Base-by-base conservation (phyloP, 2,797 vertebrate species). In the Gymnodraco acuticeps region DNA sequence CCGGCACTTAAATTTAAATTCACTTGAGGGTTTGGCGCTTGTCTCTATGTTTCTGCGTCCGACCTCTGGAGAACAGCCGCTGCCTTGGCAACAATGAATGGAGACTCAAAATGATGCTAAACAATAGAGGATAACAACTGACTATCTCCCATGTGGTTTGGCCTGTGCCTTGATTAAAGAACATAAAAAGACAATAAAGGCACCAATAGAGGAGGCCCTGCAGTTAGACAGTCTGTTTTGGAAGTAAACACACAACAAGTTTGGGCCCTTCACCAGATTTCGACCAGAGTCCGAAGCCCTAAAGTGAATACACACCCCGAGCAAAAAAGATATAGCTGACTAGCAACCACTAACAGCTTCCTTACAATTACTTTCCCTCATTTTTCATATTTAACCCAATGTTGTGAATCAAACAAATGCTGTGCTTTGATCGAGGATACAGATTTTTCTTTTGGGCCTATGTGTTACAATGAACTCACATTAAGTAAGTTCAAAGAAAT, bases 71-170 rank as follows among this genome's bases (percentile, higher is more conserved):
- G 78, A 90, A 78, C 75, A 90, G 89, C 90, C 82, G 88, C 87
- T 85, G 82, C 88, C 87, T 84, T 90, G 89, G 86, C 86, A 89
- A 87, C 84, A 27, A 64, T 85, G 78, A 88, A 87, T 83, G 85
- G 82, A 79, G 85, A 58, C 74, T 75, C 59, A 53, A 76, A 88
- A 82, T 64, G 58, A 80, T 77, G 81, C 75, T 45, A 50, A 79
- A 90, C 90, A 89, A 87, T 83, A 70, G 77, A 64, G 75, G 42
- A 75, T 70, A 70, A 70, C 84, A 88, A 79, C 55, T 23, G 66
- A 76, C 68, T 78, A 79, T 47, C 70, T 76, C 79, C 81, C 60
- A 62, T 27, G 73, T 84, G 80, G 66, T 73, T 51, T 59, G 77
- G 70, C 51, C 51, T 27, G 48, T 10, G 75, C 43, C 67, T 82